Evolutionary conservation across 2,888 invertebrate species (phyloP), one percentile per base, ranked within the genome.

Genomic region (Carcina quercana): DNA sequence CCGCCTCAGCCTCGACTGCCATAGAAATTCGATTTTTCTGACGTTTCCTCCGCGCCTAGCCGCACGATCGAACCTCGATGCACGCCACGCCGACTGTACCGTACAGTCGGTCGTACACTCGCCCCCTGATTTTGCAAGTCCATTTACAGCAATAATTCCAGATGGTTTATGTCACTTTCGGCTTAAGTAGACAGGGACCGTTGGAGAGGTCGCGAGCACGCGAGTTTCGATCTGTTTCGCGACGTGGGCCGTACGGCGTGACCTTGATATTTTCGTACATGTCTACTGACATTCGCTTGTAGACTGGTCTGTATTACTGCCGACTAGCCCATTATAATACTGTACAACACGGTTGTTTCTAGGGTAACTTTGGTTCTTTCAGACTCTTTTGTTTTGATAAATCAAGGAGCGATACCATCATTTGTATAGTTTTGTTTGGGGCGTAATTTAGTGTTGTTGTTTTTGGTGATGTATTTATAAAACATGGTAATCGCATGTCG

Each of bases 11-110:
- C 67, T 64, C 79, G 76, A 82, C 83, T 83, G 83, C 69, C 76
- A 72, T 76, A 78, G 72, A 78, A 80, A 79, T 82, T 82, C 82
- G 82, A 82, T 83, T 82, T 82, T 80, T 75, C 78, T 79, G 79
- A 79, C 80, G 74, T 80, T 79, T 82, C 78, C 80, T 79, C 82
- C 82, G 78, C 82, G 75, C 82, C 82, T 82, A 71, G 66, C 61
- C 62, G 59, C 64, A 63, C 82, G 82, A 83, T 82, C 82, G 82
- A 82, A 83, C 67, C 74, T 75, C 76, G 80, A 80, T 80, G 82
- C 82, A 83, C 66, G 78, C 76, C 78, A 82, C 75, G 78, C 71
- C 65, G 74, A 63, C 59, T 65, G 65, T 64, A 69, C 55, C 60
- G 59, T 60, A 12, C 53, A 59, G 12, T 6, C 24, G 12, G n/a